Percentiles rank a stretch among this genome's conserved stretches.
phyloP scores from a whole-genome alignment of 1,140 invertebrate species.

The Pissodes strobi region DNA sequence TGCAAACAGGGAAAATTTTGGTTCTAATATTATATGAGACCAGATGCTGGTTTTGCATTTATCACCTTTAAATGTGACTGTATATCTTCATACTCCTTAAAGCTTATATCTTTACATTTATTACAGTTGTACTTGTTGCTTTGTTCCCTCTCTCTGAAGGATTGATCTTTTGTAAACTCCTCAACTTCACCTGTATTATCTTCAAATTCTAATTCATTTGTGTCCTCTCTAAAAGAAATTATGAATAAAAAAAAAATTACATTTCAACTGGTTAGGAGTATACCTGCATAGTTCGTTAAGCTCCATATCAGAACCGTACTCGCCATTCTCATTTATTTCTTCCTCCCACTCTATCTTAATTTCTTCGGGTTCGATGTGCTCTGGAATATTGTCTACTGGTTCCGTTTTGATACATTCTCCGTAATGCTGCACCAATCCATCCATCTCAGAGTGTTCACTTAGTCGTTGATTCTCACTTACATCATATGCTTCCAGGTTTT shows the following conservation, averaged over 20 bases:
- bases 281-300: constrained; percentile 3
- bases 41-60: no score
- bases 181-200: neutral
- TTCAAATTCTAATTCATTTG: no score
- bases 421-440: constrained; percentile 8
- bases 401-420: neutral
- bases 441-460: neutral
- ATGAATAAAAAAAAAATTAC: neutral
- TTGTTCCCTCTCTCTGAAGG: neutral
- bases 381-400: neutral
- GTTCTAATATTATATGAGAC: no score
- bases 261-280: neutral
- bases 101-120: constrained; percentile 9
- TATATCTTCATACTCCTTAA: constrained; percentile 7
- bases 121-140: constrained; percentile 3
- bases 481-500: no score
- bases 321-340: no score
- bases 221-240: constrained; percentile 1
- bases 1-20: no score
- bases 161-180: neutral
- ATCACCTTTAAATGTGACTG: constrained; percentile 21
- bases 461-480: no score
- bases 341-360: neutral
- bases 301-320: neutral
- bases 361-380: neutral